Percentiles rank a stretch among this genome's conserved stretches.
Evolutionary conservation across 2,113 vertebrate genomes (phyloP).

Genomic region (Ivindomyrus marchei): DNA sequence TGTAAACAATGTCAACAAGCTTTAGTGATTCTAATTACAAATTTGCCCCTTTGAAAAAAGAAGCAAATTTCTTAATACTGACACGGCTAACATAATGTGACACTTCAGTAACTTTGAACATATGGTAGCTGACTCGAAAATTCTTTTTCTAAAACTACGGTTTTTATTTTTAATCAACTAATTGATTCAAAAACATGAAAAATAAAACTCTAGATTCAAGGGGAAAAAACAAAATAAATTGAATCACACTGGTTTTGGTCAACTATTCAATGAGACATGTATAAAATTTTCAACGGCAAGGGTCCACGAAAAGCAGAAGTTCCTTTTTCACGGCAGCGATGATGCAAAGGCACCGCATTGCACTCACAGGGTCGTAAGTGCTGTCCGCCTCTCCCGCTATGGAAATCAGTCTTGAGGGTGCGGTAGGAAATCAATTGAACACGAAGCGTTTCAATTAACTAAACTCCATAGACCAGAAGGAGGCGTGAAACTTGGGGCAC

Average conservation of each 20-base stretch:
- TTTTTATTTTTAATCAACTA: conserved; percentile 61
- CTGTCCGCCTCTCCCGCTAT: conserved; percentile 15
- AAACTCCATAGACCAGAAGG: not conserved
- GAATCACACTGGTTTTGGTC: not conserved
- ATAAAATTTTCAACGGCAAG: conserved; percentile 15
- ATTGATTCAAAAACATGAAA: conserved; percentile 14
- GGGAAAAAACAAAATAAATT: not conserved
- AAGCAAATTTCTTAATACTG: conserved; percentile 9
- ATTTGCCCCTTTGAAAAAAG: conserved; percentile 17
- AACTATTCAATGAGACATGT: not conserved
- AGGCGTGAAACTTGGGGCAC: not conserved
- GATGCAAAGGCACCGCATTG: not conserved
- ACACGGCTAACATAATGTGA: not conserved
- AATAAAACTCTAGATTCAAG: conserved; percentile 46
- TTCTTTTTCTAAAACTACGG: conserved; percentile 51
- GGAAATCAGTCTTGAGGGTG: not conserved
- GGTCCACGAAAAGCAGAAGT: conserved; percentile 15
- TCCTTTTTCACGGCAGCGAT: not conserved
- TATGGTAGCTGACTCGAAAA: conserved; percentile 31
- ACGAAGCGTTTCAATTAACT: not conserved
- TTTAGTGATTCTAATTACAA: conserved; percentile 56
- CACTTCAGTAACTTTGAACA: not conserved
- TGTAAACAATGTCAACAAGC: conserved; percentile 65
- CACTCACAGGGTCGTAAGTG: conserved; percentile 16
- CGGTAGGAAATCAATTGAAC: not conserved